A percentile compares a stretch with the other conserved stretches of the same genome.
Evolutionary conservation across 2,797 vertebrate genomes (phyloP).

Genomic region (Ceryle rudis): DNA sequence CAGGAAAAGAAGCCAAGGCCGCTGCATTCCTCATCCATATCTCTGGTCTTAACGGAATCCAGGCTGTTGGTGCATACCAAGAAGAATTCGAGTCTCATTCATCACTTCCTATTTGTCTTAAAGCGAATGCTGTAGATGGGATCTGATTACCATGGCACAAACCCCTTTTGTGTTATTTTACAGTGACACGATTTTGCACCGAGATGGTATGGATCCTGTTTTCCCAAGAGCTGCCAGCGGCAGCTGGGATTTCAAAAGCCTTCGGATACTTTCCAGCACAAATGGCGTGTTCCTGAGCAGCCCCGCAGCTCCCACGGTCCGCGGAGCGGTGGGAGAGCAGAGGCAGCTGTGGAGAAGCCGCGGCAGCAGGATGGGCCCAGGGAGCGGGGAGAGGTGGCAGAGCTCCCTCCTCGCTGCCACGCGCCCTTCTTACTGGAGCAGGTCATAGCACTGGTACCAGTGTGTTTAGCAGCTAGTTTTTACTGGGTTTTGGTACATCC

Average conservation of each 20-base stretch:
- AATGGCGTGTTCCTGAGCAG: conserved; percentile 23
- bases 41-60: neutral
- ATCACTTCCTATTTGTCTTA: conserved; percentile 61
- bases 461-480: neutral
- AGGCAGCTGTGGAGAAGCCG: conserved; percentile 8
- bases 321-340: neutral
- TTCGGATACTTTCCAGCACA: conserved; percentile 62
- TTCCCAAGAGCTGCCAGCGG: conserved; percentile 33
- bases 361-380: neutral
- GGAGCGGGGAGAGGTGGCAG: neutral
- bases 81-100: conserved; percentile 42
- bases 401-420: neutral
- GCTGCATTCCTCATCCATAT: neutral
- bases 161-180: conserved; percentile 26
- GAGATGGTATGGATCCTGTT: conserved; percentile 29
- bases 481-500: neutral
- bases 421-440: neutral
- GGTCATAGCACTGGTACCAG: neutral
- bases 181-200: conserved; percentile 26
- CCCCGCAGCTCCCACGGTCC: neutral
- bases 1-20: neutral
- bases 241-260: conserved; percentile 59
- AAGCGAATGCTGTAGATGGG: conserved; percentile 16
- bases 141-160: conserved; percentile 22
- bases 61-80: conserved; percentile 16